Base-by-base conservation (phyloP, 2,888 invertebrate species). In the Venusia cambrica region DNA sequence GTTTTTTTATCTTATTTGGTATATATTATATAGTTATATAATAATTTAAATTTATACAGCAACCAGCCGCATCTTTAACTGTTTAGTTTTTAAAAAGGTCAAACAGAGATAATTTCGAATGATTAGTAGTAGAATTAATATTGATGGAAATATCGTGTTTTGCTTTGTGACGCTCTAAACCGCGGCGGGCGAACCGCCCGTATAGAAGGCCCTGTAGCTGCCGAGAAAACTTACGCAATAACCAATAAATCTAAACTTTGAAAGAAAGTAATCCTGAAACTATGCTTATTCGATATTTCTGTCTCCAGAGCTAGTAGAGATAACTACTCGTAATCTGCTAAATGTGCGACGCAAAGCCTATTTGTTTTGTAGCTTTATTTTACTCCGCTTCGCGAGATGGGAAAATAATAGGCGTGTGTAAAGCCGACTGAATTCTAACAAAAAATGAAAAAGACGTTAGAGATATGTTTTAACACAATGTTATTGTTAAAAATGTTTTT, bases 191-290 rank as follows among this genome's bases (percentile, higher is more conserved):
- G n/a, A n/a, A n/a, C n/a, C n/a, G n/a, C n/a, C n/a, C n/a, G n/a
- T n/a, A n/a, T n/a, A n/a, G n/a, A n/a, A n/a, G n/a, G n/a, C n/a
- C n/a, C n/a, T n/a, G n/a, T n/a, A 69, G 66, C 66, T 71, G 64
- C 66, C 63, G 70, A 76, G 64, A 60, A 49, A 73, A 73, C 69
- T 75, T 73, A 73, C 73, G 70, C 72, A 73, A 73, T 72, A 64
- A 62, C 66, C 76, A 75, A 84, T 85, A 84, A 85, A 85, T 83
- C 80, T 75, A 71, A 80, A 80, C 73, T 81, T 80, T 68, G 69
- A 62, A 74, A 73, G 74, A 75, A 80, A 79, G 79, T 81, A 79
- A 80, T 79, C 73, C 64, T 73, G 71, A 73, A 68, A 68, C 72
- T 69, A 70, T 76, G 70, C 76, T 65, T 73, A 73, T 75, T 67